Conservation (phyloP, 2,888 invertebrate species). For the Punctoribates punctum region DNA sequence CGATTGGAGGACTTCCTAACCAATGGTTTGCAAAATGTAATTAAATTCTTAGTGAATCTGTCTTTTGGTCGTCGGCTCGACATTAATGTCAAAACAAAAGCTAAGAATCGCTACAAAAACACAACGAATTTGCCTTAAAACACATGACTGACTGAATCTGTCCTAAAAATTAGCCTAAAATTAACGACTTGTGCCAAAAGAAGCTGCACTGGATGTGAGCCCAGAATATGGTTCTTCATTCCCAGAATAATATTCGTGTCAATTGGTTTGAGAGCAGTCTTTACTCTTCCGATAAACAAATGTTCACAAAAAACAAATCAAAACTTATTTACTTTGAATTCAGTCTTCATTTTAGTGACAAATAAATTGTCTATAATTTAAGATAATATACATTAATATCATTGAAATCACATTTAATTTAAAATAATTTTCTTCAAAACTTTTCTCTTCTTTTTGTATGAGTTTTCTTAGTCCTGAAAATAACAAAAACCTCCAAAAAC, state of each 20-base stretch:
- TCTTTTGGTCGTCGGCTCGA: not conserved
- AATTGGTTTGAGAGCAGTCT: not conserved
- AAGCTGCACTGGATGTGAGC: constrained; percentile 14
- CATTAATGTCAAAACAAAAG: not conserved
- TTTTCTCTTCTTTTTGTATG: not conserved
- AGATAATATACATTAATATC: not conserved
- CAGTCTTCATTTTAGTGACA: not conserved
- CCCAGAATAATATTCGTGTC: not conserved
- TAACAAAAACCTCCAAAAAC: constrained; percentile 1
- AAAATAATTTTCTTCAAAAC: not conserved
- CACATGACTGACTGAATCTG: not conserved
- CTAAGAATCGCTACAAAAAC: not conserved
- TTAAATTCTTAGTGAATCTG: not conserved
- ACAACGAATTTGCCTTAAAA: constrained; percentile 36
- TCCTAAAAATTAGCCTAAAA: constrained; percentile 4
- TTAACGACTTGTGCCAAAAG: constrained; percentile 14
- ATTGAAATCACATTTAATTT: not conserved
- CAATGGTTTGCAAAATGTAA: constrained; percentile 21
- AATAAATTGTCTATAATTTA: not conserved
- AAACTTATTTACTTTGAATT: not conserved
- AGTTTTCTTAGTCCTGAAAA: not conserved
- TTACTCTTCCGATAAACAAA: not conserved
- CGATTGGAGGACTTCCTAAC: not conserved
- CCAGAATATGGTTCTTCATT: not conserved
- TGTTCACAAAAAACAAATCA: no score